A percentile compares a stretch with the other conserved stretches of the same genome.
phyloP scores from a whole-genome alignment of 2,113 vertebrate genomes.

The Tilapia sparmanii region DNA sequence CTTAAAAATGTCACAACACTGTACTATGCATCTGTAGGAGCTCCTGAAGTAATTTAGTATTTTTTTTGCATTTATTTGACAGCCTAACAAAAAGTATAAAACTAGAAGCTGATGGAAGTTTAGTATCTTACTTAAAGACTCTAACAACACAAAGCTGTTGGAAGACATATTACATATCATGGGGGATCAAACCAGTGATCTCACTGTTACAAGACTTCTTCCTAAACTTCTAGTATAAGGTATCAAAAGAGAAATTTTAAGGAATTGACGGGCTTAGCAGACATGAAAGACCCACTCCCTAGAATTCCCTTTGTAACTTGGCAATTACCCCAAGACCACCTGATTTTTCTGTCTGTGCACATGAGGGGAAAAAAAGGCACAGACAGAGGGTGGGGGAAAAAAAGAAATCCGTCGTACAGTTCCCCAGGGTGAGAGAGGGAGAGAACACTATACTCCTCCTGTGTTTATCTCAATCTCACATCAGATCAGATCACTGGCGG shows the following conservation, averaged over 20 bases:
- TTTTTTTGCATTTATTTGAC: neutral
- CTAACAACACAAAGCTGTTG: conserved; percentile 1
- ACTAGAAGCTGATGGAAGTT: neutral
- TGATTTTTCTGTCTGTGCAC: conserved; percentile 9
- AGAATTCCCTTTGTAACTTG: conserved; percentile 22
- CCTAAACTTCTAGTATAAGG: neutral
- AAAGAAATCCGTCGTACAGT: neutral
- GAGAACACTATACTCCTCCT: conserved; percentile 17
- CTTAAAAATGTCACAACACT: neutral
- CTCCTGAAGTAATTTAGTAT: neutral
- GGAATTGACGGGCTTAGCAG: neutral
- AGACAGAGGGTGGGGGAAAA: neutral
- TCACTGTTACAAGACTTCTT: neutral
- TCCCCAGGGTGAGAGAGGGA: conserved; percentile 18
- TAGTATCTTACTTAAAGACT: neutral
- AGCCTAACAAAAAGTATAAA: neutral
- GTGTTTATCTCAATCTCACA: conserved; percentile 61
- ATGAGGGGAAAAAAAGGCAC: neutral
- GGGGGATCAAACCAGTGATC: neutral
- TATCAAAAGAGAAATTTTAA: neutral
- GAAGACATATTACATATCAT: neutral
- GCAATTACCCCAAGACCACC: conserved; percentile 19
- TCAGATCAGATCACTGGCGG: conserved; percentile 70
- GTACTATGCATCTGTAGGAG: neutral
- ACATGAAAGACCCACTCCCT: neutral